A percentile compares a stretch with the other conserved stretches of the same genome.
phyloP scores from a whole-genome alignment of 2,888 invertebrate species.

The Calameuta idolon region DNA sequence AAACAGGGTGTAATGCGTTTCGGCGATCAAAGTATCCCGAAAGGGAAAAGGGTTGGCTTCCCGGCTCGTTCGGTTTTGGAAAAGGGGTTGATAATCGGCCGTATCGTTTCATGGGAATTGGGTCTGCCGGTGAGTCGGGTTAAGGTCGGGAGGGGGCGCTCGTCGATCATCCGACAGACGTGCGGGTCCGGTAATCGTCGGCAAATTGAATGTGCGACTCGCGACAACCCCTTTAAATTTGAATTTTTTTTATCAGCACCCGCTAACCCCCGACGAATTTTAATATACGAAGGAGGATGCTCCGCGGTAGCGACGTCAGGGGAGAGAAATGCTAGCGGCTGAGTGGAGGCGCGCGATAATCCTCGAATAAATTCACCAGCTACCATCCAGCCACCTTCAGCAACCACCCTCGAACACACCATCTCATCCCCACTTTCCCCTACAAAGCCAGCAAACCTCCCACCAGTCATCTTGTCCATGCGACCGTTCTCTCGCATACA shows the following conservation, averaged over 20 bases:
- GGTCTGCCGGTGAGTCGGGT: constrained; percentile 3
- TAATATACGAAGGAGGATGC: constrained; percentile 33
- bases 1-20: not conserved
- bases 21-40: not conserved
- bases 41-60: not conserved
- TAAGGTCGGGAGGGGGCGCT: constrained; percentile 11
- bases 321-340: constrained; percentile 7
- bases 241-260: constrained; percentile 26
- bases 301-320: constrained; percentile 13
- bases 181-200: constrained; percentile 1
- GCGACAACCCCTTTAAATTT: constrained; percentile 33
- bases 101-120: not conserved
- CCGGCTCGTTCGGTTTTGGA: not conserved
- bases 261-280: constrained; percentile 31
- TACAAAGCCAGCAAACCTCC: not conserved
- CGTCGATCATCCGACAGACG: constrained; percentile 27
- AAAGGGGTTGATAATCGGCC: not conserved
- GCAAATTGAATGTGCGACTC: constrained; percentile 2
- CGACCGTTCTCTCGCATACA: not conserved
- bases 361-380: constrained; percentile 49
- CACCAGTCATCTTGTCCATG: not conserved
- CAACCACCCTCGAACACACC: not conserved
- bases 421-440: not conserved
- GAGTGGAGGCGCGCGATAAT: constrained; percentile 46
- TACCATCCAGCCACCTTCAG: constrained; percentile 12